phyloP scores from a whole-genome alignment of 2,113 vertebrate genomes.

The Perca schrenkii region DNA sequence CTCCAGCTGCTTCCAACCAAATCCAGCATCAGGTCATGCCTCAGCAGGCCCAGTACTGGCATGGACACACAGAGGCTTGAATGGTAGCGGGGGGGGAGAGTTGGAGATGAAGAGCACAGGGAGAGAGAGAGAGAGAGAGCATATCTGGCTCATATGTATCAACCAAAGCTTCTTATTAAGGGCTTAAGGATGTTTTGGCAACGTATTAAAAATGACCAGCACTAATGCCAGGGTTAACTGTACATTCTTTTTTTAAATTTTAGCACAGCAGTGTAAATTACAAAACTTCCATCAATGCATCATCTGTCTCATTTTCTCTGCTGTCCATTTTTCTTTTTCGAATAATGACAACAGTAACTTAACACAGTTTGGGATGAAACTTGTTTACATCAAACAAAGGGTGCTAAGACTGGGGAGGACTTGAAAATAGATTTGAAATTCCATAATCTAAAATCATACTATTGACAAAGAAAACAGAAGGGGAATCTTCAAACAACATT shows the following conservation, averaged over 20 bases:
- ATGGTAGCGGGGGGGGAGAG: conserved; percentile 16
- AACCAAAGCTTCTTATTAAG: conserved; percentile 13
- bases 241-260: neutral
- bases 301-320: too few species aligned
- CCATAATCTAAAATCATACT: too few species aligned
- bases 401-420: too few species aligned
- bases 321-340: too few species aligned
- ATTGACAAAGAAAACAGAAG: too few species aligned
- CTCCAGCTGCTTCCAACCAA: conserved; percentile 76
- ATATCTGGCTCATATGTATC: neutral
- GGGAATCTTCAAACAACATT: too few species aligned
- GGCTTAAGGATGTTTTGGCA: neutral
- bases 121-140: neutral
- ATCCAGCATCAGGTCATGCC: conserved; percentile 71
- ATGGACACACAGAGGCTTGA: conserved; percentile 45
- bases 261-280: too few species aligned
- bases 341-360: too few species aligned
- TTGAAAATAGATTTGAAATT: too few species aligned
- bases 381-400: too few species aligned
- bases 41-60: conserved; percentile 71
- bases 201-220: neutral
- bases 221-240: neutral
- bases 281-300: too few species aligned
- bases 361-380: too few species aligned
- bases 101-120: conserved; percentile 19